Percentiles rank a stretch among this genome's conserved stretches.
phyloP scores from a whole-genome alignment of 2,797 vertebrate genomes.

The Morus bassanus region DNA sequence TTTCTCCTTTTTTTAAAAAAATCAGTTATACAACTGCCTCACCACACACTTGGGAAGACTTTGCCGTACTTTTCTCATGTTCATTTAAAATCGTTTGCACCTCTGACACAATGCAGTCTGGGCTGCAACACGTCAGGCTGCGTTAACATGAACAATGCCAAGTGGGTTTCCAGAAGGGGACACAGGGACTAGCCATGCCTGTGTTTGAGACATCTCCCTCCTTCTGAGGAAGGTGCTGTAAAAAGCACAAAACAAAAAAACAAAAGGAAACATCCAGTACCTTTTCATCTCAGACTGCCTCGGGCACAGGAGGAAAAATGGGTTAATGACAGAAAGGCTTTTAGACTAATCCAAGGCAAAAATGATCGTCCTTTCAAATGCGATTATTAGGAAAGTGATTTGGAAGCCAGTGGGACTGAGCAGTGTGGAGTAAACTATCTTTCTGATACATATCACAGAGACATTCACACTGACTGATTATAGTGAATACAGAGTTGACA shows the following conservation, averaged over 20 bases:
- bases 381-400: conserved; percentile 29
- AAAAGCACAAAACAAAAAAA: neutral
- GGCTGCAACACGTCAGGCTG: neutral
- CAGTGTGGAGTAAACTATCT: conserved; percentile 25
- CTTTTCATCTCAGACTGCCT: neutral
- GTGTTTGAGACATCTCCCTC: neutral
- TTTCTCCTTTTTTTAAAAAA: neutral
- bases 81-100: neutral
- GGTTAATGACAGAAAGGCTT: conserved; percentile 21
- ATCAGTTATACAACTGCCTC: neutral
- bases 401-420: neutral
- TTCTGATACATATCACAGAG: conserved; percentile 24
- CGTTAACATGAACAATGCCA: neutral
- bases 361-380: neutral
- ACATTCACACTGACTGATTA: conserved; percentile 47
- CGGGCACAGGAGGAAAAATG: neutral
- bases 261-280: neutral
- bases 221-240: neutral
- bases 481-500: conserved; percentile 58
- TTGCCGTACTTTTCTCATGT: neutral
- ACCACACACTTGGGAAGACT: neutral
- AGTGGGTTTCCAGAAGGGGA: neutral
- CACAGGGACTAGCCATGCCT: too few species aligned
- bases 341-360: conserved; percentile 44
- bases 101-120: neutral